A percentile compares a stretch with the other conserved stretches of the same genome.
These are phyloP conservation scores for Sebastes fasciatus DNA, from an alignment of 2,113 vertebrate genomes.

Conservation along the genomic window DNA sequence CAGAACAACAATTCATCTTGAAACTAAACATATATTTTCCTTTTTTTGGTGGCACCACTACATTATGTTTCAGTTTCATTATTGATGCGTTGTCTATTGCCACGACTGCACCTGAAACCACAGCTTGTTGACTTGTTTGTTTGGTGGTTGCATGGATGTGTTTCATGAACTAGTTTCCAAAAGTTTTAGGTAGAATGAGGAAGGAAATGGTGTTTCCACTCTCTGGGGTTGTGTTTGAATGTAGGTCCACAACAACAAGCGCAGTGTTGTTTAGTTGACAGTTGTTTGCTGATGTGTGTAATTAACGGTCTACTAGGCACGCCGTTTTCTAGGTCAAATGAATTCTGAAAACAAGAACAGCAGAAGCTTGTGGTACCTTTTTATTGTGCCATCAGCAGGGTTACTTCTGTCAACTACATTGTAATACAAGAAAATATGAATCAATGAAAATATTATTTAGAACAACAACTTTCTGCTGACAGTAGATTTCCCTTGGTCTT, in stretches of 20 bases:
- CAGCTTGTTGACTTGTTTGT: constrained; percentile 53
- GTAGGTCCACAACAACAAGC: constrained; percentile 22
- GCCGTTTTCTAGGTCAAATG: too few species aligned
- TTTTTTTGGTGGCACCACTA: neutral
- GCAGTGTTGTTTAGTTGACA: constrained; percentile 4
- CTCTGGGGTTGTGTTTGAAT: constrained; percentile 41
- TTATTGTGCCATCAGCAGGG: neutral
- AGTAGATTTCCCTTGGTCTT: neutral
- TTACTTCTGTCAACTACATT: constrained; percentile 5
- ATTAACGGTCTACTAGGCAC: neutral
- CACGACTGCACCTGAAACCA: constrained; percentile 56
- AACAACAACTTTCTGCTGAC: constrained; percentile 13
- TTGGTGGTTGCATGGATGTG: constrained; percentile 34
- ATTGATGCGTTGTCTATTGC: constrained; percentile 31
- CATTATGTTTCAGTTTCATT: constrained; percentile 42
- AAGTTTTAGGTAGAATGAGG: constrained; percentile 52
- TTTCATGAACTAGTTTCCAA: constrained; percentile 38
- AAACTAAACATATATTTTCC: neutral
- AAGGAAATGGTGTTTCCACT: constrained; percentile 73
- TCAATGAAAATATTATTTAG: neutral
- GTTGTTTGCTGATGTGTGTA: constrained; percentile 35
- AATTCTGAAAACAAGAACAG: neutral
- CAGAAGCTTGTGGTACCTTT: neutral
- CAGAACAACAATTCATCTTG: neutral
- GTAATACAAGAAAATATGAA: too few species aligned